Evolutionary conservation across 2,113 vertebrate genomes (phyloP).

Genomic region (Mohoua ochrocephala): DNA sequence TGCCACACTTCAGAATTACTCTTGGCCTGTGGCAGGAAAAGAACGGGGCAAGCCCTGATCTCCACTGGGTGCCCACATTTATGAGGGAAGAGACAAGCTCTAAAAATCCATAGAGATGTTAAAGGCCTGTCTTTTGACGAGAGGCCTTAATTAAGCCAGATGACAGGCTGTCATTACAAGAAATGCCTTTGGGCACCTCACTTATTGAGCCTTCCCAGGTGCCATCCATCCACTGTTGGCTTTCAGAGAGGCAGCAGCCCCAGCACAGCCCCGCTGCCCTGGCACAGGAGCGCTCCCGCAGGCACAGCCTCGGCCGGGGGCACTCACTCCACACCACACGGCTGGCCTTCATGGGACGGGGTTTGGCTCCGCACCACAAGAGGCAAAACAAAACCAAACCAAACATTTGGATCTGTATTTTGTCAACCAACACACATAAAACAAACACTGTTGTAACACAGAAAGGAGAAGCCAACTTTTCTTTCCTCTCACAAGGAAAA

Average conservation of each 20-base stretch:
- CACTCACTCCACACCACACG: fast-evolving
- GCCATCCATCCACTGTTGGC: background rate
- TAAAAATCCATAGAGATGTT: background rate
- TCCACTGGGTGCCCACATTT: background rate
- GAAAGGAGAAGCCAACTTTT: background rate
- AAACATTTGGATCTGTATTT: background rate
- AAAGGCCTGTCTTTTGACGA: background rate
- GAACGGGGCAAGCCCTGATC: background rate
- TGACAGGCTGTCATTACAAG: background rate
- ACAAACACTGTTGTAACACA: background rate
- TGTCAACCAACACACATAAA: background rate
- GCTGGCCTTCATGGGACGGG: background rate
- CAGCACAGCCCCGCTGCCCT: background rate
- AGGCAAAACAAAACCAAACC: background rate
- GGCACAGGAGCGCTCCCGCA: no score
- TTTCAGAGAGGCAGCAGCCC: background rate
- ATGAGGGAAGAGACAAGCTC: background rate
- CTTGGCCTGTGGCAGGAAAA: background rate
- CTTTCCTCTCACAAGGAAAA: background rate
- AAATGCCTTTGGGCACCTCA: background rate
- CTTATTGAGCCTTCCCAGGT: background rate
- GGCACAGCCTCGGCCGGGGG: background rate
- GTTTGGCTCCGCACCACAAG: background rate
- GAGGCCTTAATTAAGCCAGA: background rate
- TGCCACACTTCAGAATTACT: background rate